Percentiles rank a stretch among this genome's conserved stretches.
These are phyloP conservation scores for Phengaris alcon DNA, from an alignment of 2,888 invertebrate species.

Conservation along the genomic window DNA sequence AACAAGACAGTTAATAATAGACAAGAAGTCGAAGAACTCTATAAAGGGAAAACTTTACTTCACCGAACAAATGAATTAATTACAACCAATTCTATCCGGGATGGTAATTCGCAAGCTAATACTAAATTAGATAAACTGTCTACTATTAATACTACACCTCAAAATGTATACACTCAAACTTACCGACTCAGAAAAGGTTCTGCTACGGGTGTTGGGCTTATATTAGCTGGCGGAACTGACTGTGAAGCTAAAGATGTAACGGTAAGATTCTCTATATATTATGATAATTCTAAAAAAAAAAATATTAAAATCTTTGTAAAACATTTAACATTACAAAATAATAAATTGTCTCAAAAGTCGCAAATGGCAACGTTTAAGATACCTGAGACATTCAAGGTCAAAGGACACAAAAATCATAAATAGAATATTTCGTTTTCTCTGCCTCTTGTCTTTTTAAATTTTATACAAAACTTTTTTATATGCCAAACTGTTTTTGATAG, in stretches of 20 bases:
- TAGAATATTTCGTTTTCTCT: too few relatives aligned
- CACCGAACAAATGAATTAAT: neutral
- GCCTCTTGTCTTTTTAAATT: too few relatives aligned
- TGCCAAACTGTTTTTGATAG: too few relatives aligned
- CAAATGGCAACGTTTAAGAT: too few relatives aligned
- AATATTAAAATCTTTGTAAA: too few relatives aligned
- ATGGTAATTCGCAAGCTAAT: neutral
- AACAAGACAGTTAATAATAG: conserved; percentile 21
- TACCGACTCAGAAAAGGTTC: conserved; percentile 63
- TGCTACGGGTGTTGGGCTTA: conserved; percentile 88
- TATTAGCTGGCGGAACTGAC: conserved; percentile 92
- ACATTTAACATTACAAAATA: too few relatives aligned
- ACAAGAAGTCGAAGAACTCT: conserved; percentile 1
- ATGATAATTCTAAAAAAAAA: too few relatives aligned
- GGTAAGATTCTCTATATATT: conserved; percentile 67
- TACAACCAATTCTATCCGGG: neutral
- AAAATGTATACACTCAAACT: conserved; percentile 51
- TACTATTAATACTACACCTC: conserved; percentile 30
- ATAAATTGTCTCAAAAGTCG: too few relatives aligned
- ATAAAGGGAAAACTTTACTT: neutral
- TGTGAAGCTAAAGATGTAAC: conserved; percentile 95
- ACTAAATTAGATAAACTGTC: conserved; percentile 25
- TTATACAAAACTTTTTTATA: too few relatives aligned
- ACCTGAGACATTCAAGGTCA: too few relatives aligned
- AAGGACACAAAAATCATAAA: too few relatives aligned